Percentiles rank a stretch among this genome's conserved stretches.
These are phyloP conservation scores for Motacilla tschutschensis DNA, from an alignment of 2,113 vertebrate genomes.

Conservation along the genomic window DNA sequence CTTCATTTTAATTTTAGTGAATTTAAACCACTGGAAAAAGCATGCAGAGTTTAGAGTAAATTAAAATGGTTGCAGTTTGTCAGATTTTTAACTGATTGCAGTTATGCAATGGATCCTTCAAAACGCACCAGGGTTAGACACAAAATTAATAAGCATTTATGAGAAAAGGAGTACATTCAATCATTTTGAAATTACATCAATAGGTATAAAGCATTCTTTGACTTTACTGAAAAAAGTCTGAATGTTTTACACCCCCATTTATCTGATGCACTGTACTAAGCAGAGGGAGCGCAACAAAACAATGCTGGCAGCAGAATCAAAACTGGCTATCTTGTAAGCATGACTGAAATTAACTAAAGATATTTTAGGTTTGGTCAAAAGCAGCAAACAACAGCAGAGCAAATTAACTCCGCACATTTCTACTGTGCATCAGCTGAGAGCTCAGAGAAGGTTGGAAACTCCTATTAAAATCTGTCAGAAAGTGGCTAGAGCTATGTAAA, in stretches of 20 bases:
- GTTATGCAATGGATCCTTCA: not conserved
- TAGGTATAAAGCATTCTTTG: not conserved
- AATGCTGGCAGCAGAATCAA: not conserved
- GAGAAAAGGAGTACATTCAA: not conserved
- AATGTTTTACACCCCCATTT: not conserved
- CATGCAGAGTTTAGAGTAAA: not conserved
- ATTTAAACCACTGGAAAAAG: not conserved
- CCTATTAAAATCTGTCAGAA: not conserved
- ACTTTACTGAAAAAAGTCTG: not conserved
- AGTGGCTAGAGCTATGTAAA: not conserved
- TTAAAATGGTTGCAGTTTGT: not conserved
- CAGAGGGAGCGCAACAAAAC: not conserved
- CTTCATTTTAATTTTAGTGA: not conserved
- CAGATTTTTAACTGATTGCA: not conserved
- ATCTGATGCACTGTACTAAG: not conserved
- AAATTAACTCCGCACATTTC: not conserved
- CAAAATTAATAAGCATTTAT: not conserved
- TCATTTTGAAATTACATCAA: not conserved
- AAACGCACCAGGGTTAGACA: not conserved
- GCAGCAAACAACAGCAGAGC: not conserved
- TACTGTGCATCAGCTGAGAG: not conserved
- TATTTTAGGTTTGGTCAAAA: not conserved
- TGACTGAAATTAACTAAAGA: not conserved
- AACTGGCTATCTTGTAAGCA: not conserved
- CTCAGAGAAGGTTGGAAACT: not conserved